Evolutionary conservation across 2,113 vertebrate species (phyloP), one percentile per base, ranked within the genome.

Genomic region (Acrocephalus kingi): DNA sequence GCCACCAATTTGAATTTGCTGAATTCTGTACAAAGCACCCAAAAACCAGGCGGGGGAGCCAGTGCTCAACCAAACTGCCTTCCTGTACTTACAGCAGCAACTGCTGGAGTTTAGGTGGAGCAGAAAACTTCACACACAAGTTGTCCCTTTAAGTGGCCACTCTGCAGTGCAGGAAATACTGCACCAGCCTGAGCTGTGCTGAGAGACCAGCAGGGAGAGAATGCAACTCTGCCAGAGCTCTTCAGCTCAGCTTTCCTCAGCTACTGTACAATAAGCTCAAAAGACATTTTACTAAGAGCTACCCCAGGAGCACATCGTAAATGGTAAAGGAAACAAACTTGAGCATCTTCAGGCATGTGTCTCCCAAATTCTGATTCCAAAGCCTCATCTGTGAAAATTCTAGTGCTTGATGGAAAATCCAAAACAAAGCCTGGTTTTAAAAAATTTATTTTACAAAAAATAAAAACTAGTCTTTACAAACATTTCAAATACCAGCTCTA

Each of bases 391-490:
- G 48, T 3, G 6, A 16, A 43, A 71, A 71, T 45, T 68, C 43
- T 28, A 74, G 39, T 85, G 79, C 78, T 91, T 64, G 54, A 92
- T 90, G 56, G 55, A 97, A 97, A 97, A 97, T 87, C 72, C 96
- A 87, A 93, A 93, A 45, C 96, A 78, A 90, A 88, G 87, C 78
- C 96, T 87, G 74, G 37, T 96, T 95, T 91, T 84, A 97, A 98
- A 98, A 97, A 96, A 96, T 98, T 98, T 98, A 98, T 98, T 98
- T 98, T 98, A 98, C 97, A 98, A 98, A 96, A 98, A 98, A 98
- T 98, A 98, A 98, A 98, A 98, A 92, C 98, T 97, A 97, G 83
- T 98, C 98, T 98, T 98, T 98, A 98, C 98, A 98, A 95, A 90
- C 94, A 97, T 97, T 95, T 98, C 96, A 97, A 98, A 98, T 97